Evolutionary conservation across 2,888 invertebrate genomes (phyloP), one percentile per base, ranked within the genome.

Genomic region (Drosophila mimetica): DNA sequence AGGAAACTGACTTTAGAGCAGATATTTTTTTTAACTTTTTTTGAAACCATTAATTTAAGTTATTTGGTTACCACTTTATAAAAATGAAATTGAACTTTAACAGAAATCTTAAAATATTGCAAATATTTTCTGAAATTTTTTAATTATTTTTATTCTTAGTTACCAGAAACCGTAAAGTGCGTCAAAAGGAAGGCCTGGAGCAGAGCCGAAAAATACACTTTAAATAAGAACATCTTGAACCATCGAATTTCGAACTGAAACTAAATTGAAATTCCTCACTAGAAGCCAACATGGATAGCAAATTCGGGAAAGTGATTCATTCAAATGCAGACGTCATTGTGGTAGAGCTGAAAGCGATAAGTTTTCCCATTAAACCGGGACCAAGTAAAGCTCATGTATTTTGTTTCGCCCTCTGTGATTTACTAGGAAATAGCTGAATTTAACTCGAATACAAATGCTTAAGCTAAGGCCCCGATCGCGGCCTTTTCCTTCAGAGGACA

Each of bases 371-470:
- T 6, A 11, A 14, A 9, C n/a, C 5, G 3, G 13, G 8, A 20
- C 42, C 58, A 42, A 44, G 2, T 7, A 28, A 13, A 7, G 18
- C 8, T 9, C 18, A 8, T 7, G 25, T 34, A 7, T 13, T 1
- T 28, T 20, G 32, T 42, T 54, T 42, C 14, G 36, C 46, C 42
- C 50, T 60, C 72, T 71, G 74, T 61, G 65, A 61, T 86, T 86
- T 82, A 86, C 73, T 83, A 70, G 61, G 51, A 71, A 70, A 59
- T 50, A 25, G 61, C 64, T 76, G 67, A 42, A 67, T 50, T 51
- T 72, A 82, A 77, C 55, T 69, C 69, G 59, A 61, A 83, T 73
- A 66, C 61, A 77, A 71, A 63, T 76, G 72, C 76, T 75, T 71
- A 32, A 55, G 50, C 61, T 50, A 51, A 47, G 20, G 22, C 70